Percentiles rank a stretch among this genome's conserved stretches.
phyloP scores from a whole-genome alignment of 2,797 vertebrate genomes.

The Ibycter americanus region DNA sequence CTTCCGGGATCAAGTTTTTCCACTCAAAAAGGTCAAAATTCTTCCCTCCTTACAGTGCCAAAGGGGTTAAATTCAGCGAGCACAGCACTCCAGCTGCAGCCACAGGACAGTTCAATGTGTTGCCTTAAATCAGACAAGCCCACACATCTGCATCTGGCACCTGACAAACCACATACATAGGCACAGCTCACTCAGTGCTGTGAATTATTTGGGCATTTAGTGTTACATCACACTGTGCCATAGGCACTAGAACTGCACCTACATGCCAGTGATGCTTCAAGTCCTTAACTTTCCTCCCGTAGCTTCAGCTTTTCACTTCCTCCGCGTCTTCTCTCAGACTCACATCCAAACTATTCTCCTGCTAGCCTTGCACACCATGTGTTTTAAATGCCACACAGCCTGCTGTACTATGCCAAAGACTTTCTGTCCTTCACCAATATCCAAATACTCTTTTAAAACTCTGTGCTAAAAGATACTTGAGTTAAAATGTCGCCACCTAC shows the following conservation, averaged over 20 bases:
- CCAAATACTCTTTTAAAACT: not conserved
- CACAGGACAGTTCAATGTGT: not conserved
- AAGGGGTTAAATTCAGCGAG: not conserved
- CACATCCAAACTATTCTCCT: not conserved
- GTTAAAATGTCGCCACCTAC: conserved; percentile 54
- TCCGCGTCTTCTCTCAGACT: not conserved
- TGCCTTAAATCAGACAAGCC: not conserved
- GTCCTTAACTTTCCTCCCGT: not conserved
- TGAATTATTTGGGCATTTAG: not conserved
- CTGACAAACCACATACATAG: not conserved
- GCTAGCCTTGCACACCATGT: conserved; percentile 42
- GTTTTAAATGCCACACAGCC: conserved; percentile 46
- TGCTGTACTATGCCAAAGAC: conserved; percentile 26
- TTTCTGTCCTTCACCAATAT: conserved; percentile 3
- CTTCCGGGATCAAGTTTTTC: not conserved
- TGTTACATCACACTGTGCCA: not conserved
- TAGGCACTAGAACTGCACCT: not conserved
- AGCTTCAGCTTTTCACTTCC: not conserved
- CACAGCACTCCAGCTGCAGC: not conserved
- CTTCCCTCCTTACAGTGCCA: not conserved
- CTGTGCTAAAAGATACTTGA: not conserved
- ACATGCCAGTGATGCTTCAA: not conserved
- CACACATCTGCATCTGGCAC: not conserved
- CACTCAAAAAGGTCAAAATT: not conserved
- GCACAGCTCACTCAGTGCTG: not conserved